Conservation (phyloP, 30 jellyfish, hydroid and myxozoan genomes). For the Aurelia sp. region DNA sequence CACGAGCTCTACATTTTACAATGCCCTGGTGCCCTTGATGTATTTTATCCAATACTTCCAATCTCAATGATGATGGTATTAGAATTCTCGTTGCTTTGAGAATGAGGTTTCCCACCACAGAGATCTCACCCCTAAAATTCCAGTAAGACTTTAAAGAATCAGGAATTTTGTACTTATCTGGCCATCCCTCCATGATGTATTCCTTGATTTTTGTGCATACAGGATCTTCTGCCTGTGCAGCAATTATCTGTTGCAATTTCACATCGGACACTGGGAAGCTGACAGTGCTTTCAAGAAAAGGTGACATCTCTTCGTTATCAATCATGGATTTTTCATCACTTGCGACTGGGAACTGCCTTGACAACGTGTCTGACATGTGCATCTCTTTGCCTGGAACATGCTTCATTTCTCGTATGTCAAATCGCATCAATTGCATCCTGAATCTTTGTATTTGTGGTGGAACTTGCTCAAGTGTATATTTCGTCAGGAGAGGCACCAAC, state of each 20-base stretch:
- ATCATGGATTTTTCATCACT: too few species aligned
- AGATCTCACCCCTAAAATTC: neutral
- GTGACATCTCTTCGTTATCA: slow-evolving; percentile 9
- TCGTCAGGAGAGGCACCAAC: neutral
- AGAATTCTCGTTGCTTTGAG: slow-evolving; percentile 25
- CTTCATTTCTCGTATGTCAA: slow-evolving; percentile 16
- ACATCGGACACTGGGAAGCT: slow-evolving; percentile 20
- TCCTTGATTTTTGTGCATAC: slow-evolving; percentile 9
- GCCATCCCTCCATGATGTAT: slow-evolving; percentile 24
- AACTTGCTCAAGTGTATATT: slow-evolving; percentile 17
- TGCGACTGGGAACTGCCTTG: too few species aligned
- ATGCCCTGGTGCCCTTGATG: slow-evolving; percentile 44
- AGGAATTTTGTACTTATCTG: slow-evolving; percentile 33
- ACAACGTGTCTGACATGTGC: too few species aligned
- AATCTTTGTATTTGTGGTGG: slow-evolving; percentile 14
- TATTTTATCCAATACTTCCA: slow-evolving; percentile 25
- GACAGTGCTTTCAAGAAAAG: slow-evolving; percentile 18
- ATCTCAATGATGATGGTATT: slow-evolving; percentile 21
- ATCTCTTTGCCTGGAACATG: neutral
- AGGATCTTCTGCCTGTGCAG: slow-evolving; percentile 24
- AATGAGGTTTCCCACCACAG: slow-evolving; percentile 40
- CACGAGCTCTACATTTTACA: slow-evolving; percentile 38
- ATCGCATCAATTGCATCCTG: slow-evolving; percentile 32
- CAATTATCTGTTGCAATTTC: slow-evolving; percentile 11
- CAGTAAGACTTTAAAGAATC: neutral